Conservation (phyloP, 2,113 vertebrate species). For the Plestiodon gilberti region DNA sequence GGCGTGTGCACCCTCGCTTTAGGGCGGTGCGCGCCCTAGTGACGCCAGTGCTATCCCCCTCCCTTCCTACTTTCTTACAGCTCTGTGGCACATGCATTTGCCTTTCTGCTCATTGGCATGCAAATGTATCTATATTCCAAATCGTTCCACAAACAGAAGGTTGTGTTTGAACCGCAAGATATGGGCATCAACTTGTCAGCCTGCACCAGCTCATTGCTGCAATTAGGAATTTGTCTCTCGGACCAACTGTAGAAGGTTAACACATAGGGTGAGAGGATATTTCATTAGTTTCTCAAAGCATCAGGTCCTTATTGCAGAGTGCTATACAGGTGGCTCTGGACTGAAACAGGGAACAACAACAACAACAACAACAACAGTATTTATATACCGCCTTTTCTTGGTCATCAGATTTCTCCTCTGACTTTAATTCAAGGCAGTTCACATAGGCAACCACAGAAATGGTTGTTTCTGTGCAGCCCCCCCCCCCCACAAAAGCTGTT, state of each 20-base stretch:
- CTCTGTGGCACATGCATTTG: constrained; percentile 38
- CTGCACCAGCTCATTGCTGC: constrained; percentile 32
- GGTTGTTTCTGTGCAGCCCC: background rate
- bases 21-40: too few species aligned
- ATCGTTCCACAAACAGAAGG: constrained; percentile 46
- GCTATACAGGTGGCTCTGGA: background rate
- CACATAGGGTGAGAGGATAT: constrained; percentile 35
- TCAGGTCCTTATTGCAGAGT: background rate
- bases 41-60: too few species aligned
- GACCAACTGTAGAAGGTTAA: constrained; percentile 30
- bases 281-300: constrained; percentile 41
- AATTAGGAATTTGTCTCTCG: constrained; percentile 58
- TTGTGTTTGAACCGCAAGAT: constrained; percentile 51
- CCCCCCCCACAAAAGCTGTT: background rate
- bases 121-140: constrained; percentile 56
- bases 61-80: constrained; percentile 33
- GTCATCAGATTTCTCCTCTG: too few species aligned
- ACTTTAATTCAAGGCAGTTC: too few species aligned
- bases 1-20: too few species aligned
- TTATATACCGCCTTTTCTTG: too few species aligned
- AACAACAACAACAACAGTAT: too few species aligned
- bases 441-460: too few species aligned
- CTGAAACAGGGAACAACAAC: background rate
- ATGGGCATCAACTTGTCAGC: constrained; percentile 41
- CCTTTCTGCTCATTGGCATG: constrained; percentile 48